A percentile compares a stretch with the other conserved stretches of the same genome.
Evolutionary conservation across 2,797 vertebrate genomes (phyloP).

Genomic region (Galago senegalensis): DNA sequence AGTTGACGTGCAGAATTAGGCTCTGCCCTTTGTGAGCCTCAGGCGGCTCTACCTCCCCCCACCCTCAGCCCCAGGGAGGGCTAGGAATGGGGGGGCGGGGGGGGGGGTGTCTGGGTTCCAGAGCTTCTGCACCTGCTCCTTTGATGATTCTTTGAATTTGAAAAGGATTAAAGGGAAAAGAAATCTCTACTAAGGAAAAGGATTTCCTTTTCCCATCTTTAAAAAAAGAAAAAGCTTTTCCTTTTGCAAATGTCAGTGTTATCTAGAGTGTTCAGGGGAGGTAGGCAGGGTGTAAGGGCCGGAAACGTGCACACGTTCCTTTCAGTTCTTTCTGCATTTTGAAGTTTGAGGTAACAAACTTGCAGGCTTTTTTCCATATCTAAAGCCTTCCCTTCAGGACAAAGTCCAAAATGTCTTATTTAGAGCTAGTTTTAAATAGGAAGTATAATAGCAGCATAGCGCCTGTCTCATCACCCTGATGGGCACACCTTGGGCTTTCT

Average conservation of each 20-base stretch:
- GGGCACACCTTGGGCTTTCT: not conserved
- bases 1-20: conserved; percentile 16
- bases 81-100: too few species aligned
- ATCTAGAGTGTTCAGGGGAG: not conserved
- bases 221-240: not conserved
- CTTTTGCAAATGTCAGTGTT: conserved; percentile 64
- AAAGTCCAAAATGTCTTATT: not conserved
- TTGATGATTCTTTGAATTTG: conserved; percentile 69
- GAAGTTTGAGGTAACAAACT: not conserved
- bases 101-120: not conserved
- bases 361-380: conserved; percentile 12
- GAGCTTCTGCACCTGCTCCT: conserved; percentile 67
- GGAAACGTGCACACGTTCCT: not conserved
- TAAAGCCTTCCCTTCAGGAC: not conserved
- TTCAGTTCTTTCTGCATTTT: conserved; percentile 20
- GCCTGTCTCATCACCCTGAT: not conserved
- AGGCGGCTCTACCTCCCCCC: not conserved
- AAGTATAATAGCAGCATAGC: not conserved
- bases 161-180: conserved; percentile 51
- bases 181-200: conserved; percentile 50
- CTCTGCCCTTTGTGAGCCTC: conserved; percentile 51
- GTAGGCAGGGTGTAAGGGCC: not conserved
- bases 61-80: not conserved
- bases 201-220: conserved; percentile 69
- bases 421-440: not conserved